Evolutionary conservation across 1,140 invertebrate species (phyloP), one percentile per base, ranked within the genome.

Genomic region (Prorops nasuta): DNA sequence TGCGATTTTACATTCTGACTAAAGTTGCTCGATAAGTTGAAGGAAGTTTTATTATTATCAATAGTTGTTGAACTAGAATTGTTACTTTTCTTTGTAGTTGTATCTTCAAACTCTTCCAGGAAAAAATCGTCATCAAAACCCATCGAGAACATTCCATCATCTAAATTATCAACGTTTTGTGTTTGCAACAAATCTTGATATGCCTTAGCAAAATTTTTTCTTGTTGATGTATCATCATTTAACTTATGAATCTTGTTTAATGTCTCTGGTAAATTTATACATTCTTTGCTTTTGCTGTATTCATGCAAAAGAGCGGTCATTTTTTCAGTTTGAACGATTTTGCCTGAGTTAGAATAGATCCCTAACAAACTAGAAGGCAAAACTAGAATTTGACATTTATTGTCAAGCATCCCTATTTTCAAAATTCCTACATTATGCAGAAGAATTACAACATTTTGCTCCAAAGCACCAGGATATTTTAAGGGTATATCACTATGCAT

Each of bases 401-500:
- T 71, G 2, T 49, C 18, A 15, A 64, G 54, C n/a, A 62, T 44
- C 8, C 43, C 48, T 20, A 44, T 57, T 22, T 37, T 56, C 24
- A 62, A 43, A 21, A 71, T 21, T 8, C 72, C 67, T 3, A 70
- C 68, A 36, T 77, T 54, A 1, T 54, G 58, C 16, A 74, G 39
- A 14, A 78, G 38, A 15, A 77, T 15, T 12, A 75, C 71, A 35
- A 64, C 49, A 14, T 71, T 69, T 10, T 57, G 44, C 21, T 74
- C 67, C 12, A 78, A 51, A 41, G 63, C 39, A 36, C 71, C 67
- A 14, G 73, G 70, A 62, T 76, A 71, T 3, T 56, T 58, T 1
- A 60, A 48, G 4, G 56, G 52, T 20, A 78, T 69, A 18, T 72
- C 64, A 3, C 60, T 58, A 44, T 75, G 72, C 38, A 77, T 48